These are phyloP conservation scores for Bombyx mori DNA, from an alignment of 1,140 invertebrate genomes.

Conservation along the genomic window DNA sequence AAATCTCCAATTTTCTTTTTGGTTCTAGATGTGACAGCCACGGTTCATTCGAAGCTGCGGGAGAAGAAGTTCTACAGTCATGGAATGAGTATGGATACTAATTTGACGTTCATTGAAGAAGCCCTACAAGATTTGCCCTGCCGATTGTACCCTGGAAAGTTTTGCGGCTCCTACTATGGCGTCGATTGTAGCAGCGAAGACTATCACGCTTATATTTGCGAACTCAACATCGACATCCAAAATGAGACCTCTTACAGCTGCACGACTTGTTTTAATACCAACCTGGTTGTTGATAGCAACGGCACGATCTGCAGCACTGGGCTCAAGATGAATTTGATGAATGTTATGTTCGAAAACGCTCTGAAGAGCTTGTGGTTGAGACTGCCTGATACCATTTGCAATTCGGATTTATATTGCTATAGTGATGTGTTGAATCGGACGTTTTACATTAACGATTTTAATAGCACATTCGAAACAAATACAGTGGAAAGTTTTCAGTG, in stretches of 20 bases:
- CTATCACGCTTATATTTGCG: conserved; percentile 39
- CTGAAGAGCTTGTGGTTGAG: conserved; percentile 58
- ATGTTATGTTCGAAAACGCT: conserved; percentile 51
- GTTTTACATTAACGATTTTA: conserved; percentile 44
- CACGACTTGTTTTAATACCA: conserved; percentile 38
- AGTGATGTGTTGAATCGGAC: conserved; percentile 46
- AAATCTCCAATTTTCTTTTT: too few species aligned
- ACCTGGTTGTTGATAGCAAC: conserved; percentile 35
- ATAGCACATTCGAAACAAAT: conserved; percentile 20
- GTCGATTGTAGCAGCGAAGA: conserved; percentile 35
- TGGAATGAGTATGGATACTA: conserved; percentile 34
- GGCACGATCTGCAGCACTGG: conserved; percentile 40
- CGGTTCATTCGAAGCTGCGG: conserved; percentile 17
- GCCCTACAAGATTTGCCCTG: conserved; percentile 43
- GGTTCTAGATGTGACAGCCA: too few species aligned
- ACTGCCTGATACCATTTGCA: conserved; percentile 38
- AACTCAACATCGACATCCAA: conserved; percentile 53
- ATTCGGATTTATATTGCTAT: conserved; percentile 47
- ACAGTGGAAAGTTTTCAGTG: conserved; percentile 45
- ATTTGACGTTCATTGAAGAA: conserved; percentile 37
- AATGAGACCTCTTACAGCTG: conserved; percentile 65
- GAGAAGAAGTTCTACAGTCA: conserved; percentile 36
- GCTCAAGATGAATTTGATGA: conserved; percentile 57
- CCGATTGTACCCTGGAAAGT: conserved; percentile 26
- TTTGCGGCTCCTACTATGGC: conserved; percentile 33